Base-by-base conservation (phyloP, 2,113 vertebrate genomes). In the Anser cygnoides region DNA sequence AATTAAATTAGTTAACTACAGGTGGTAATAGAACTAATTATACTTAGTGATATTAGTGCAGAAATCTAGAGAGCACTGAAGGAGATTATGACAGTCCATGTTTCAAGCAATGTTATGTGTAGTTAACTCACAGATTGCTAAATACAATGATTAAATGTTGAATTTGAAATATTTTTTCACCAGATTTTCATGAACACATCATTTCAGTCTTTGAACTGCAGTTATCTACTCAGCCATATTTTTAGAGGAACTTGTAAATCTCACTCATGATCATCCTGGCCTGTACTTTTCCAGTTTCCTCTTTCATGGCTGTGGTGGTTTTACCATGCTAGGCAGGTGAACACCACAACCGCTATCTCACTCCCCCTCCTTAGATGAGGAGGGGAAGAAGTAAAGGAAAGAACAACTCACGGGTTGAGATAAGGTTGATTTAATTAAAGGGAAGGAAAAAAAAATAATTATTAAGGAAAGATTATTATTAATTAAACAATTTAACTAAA, bases 1-100 rank as follows among this genome's bases (percentile, higher is more conserved):
- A 84, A 92, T 80, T 75, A 85, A 81, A 91, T 91, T 33, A 89
- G 35, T 13, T 26, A 29, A 33, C 70, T 79, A 66, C 67, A 76
- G 71, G 71, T 88, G 84, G 67, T 62, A 88, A 44, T 63, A 91
- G 75, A 80, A 85, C 55, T 44, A 80, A 87, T 95, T 59, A 71
- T 14, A 66, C 21, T 2, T 10, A 29, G 25, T 31, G 71, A 11
- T 73, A n/a, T 76, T 59, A 83, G 41, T 13, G n/a, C 13, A 83
- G 71, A 85, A 87, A 85, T 43, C 37, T 66, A 59, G 62, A 0
- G 0, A 72, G 23, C 50, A 89, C 62, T 6, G 2, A 89, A 68
- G 7, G 16, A 13, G 83, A 37, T 65, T 90, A 43, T 22, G 37
- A 50, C 83, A 35, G 74, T 26, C 44, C 41, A 3, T 1, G 9